Base-by-base conservation (phyloP, 2,888 invertebrate genomes). In the Xanthorhoe designata region DNA sequence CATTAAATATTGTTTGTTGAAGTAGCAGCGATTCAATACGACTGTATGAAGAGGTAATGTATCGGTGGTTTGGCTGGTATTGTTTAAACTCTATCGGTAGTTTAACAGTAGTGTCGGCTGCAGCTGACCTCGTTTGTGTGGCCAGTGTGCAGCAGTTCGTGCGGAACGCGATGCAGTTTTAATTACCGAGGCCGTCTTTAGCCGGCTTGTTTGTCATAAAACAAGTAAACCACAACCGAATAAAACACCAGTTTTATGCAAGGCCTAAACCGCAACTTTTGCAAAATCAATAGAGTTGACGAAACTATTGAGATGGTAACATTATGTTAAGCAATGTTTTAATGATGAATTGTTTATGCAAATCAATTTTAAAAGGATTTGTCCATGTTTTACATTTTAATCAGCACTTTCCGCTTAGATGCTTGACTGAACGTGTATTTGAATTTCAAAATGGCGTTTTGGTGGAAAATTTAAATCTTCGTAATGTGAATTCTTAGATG, bases 81-180 rank as follows among this genome's bases (percentile, higher is more conserved):
- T 78, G 79, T 79, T 81, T 79, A 76, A 76, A 77, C 77, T 77
- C 77, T 73, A 77, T 71, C 66, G 73, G 75, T 77, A 78, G 79
- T 81, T 72, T 77, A 78, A 72, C 75, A 75, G 73, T 77, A 74
- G 70, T 75, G 71, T 70, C 73, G 74, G 81, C 77, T 80, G 80
- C 77, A 78, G 74, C 71, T 82, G 87, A 84, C 90, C 89, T 85
- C 86, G 80, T 84, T 88, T 79, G 76, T 79, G 78, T 71, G 78
- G 78, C 74, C 78, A 75, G 76, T 71, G 74, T 81, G 78, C 76
- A 76, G 76, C 79, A 78, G 75, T 74, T 86, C 85, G 87, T 86
- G 88, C 85, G 83, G 84, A 89, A 87, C 88, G 84, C 86, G 85
- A 88, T 84, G 86, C 84, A 85, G 80, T 85, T 88, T 86, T 86